Evolutionary conservation across 1,140 invertebrate species (phyloP).

Genomic region (Coelopa frigida): DNA sequence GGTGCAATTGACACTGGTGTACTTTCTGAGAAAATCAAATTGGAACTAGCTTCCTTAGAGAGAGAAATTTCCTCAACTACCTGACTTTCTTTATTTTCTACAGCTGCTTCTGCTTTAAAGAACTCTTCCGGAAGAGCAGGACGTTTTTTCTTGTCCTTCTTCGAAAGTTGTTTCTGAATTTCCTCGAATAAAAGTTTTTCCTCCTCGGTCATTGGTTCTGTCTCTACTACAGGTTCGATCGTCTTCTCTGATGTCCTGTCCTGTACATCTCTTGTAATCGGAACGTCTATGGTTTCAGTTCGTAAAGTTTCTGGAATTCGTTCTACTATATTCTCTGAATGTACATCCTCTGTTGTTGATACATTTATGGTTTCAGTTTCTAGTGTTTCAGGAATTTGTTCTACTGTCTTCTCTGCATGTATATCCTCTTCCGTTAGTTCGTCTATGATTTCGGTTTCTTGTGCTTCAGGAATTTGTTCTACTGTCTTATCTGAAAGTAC

Average conservation of each 20-base stretch:
- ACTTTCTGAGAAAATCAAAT: no score
- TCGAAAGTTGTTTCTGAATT: slow-evolving; percentile 40
- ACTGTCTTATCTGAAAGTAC: no score
- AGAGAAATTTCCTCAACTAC: neutral
- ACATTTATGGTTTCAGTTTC: no score
- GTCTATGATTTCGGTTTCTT: no score
- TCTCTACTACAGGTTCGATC: neutral
- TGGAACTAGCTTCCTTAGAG: no score
- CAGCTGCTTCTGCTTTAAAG: slow-evolving; percentile 24
- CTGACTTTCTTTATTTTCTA: neutral
- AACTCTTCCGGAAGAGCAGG: slow-evolving; percentile 39
- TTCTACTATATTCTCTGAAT: neutral
- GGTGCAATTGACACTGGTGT: no score
- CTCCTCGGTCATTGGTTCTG: slow-evolving; percentile 25
- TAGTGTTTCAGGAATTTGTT: neutral
- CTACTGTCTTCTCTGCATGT: neutral
- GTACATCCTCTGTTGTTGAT: neutral
- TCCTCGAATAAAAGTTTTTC: slow-evolving; percentile 36
- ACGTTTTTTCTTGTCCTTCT: slow-evolving; percentile 41
- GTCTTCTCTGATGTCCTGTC: no score
- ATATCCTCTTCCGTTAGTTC: no score
- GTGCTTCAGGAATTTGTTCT: no score
- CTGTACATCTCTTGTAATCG: no score
- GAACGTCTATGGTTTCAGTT: no score
- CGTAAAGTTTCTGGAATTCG: no score